These are phyloP conservation scores for Distichodus sexfasciatus DNA, from an alignment of 2,797 vertebrate species.

Conservation along the genomic window DNA sequence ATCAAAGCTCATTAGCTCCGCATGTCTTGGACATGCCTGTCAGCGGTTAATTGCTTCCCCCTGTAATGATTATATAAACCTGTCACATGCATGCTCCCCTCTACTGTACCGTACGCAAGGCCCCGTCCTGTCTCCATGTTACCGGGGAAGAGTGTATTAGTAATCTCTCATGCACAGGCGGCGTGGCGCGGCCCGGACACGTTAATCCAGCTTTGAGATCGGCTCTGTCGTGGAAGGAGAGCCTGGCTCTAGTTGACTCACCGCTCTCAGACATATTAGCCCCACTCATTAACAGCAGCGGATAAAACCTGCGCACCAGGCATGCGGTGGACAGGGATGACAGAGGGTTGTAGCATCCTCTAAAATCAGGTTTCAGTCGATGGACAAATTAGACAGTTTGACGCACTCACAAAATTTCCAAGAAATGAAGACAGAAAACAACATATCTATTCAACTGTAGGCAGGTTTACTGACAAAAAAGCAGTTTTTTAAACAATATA, in stretches of 20 bases:
- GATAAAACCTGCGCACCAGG: not conserved
- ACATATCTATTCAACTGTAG: too few relatives aligned
- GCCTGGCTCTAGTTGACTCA: conserved; percentile 23
- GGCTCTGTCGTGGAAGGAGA: conserved; percentile 3
- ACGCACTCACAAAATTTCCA: too few relatives aligned
- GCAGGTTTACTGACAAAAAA: too few relatives aligned
- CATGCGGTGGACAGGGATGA: conserved; percentile 5
- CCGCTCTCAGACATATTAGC: conserved; percentile 16
- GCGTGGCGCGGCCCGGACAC: not conserved
- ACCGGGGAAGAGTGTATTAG: conserved; percentile 12
- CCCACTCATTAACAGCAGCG: conserved; percentile 14
- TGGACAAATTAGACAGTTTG: too few relatives aligned
- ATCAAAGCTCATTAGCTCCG: not conserved
- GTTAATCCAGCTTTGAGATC: conserved; percentile 31
- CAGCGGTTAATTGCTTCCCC: not conserved
- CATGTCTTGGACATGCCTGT: conserved; percentile 1
- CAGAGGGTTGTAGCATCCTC: not conserved
- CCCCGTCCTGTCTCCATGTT: not conserved
- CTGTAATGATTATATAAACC: conserved; percentile 16
- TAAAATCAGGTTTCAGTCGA: too few relatives aligned
- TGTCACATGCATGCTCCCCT: not conserved
- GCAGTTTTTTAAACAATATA: too few relatives aligned
- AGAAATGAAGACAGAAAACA: too few relatives aligned
- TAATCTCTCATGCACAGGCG: conserved; percentile 27
- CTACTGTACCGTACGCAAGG: not conserved